Evolutionary conservation across 2,113 vertebrate genomes (phyloP).

Genomic region (Crypturellus undulatus): DNA sequence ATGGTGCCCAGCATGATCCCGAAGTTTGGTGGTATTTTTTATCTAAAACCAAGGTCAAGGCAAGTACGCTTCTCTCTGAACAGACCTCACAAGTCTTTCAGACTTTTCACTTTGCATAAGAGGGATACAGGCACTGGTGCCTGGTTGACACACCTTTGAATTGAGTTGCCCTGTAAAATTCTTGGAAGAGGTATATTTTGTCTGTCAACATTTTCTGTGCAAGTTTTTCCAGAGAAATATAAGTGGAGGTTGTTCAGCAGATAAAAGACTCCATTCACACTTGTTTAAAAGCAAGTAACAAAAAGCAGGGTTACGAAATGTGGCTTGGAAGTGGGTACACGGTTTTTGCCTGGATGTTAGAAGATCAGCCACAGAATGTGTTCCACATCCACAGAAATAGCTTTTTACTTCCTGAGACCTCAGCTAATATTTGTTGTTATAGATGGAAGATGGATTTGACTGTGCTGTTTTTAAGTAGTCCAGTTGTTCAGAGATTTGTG

Average conservation of each 20-base stretch:
- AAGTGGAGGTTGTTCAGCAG: constrained; percentile 50
- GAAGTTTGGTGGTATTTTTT: neutral
- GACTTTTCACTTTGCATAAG: neutral
- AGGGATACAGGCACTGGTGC: neutral
- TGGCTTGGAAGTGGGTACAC: constrained; percentile 18
- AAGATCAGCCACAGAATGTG: neutral
- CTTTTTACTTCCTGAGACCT: neutral
- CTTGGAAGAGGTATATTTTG: constrained; percentile 42
- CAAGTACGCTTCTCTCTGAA: neutral
- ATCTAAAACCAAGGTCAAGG: neutral
- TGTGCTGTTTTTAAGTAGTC: neutral
- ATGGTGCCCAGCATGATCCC: neutral
- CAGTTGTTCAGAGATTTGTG: neutral
- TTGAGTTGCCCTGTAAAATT: constrained; percentile 17
- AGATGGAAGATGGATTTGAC: neutral
- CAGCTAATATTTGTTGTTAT: constrained; percentile 1
- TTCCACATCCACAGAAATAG: neutral
- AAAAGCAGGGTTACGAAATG: constrained; percentile 10
- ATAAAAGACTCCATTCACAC: constrained; percentile 41
- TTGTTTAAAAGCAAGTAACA: constrained; percentile 41
- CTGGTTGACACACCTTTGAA: neutral
- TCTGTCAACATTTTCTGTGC: constrained; percentile 29
- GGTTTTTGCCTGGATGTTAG: neutral
- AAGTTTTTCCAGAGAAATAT: constrained; percentile 35
- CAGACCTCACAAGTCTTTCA: neutral